phyloP scores from a whole-genome alignment of 2,888 invertebrate species.

The Himalopsyche tibetana region DNA sequence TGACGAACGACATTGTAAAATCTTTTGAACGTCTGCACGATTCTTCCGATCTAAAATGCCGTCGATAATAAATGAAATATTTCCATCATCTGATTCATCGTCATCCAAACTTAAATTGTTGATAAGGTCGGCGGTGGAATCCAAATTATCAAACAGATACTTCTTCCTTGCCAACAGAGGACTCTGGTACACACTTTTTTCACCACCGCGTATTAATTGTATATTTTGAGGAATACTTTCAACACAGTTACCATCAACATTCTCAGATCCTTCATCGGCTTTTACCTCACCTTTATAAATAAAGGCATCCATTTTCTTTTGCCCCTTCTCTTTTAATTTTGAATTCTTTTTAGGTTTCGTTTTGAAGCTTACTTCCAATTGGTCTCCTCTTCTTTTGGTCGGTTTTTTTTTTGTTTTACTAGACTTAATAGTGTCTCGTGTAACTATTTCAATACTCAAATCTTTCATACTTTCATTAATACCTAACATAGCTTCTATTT shows the following conservation, averaged over 20 bases:
- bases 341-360: constrained; percentile 51
- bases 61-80: constrained; percentile 77
- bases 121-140: constrained; percentile 51
- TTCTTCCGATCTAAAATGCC: constrained; percentile 71
- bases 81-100: constrained; percentile 70
- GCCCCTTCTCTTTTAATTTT: not conserved
- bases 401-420: constrained; percentile 39
- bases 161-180: constrained; percentile 48
- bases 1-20: not conserved
- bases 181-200: constrained; percentile 10
- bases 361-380: constrained; percentile 60
- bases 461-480: constrained; percentile 56
- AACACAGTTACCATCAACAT: not conserved
- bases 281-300: constrained; percentile 43
- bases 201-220: not conserved
- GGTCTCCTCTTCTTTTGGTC: constrained; percentile 56
- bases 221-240: not conserved
- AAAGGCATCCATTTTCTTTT: constrained; percentile 57
- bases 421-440: not conserved
- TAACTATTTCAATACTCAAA: constrained; percentile 43
- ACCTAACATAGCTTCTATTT: constrained; percentile 67
- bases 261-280: not conserved
- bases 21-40: constrained; percentile 35
- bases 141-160: constrained; percentile 50
- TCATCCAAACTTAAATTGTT: constrained; percentile 48